A percentile compares a stretch with the other conserved stretches of the same genome.
Conservation (phyloP, 2,113 vertebrate species). For the Clarias gariepinus region DNA sequence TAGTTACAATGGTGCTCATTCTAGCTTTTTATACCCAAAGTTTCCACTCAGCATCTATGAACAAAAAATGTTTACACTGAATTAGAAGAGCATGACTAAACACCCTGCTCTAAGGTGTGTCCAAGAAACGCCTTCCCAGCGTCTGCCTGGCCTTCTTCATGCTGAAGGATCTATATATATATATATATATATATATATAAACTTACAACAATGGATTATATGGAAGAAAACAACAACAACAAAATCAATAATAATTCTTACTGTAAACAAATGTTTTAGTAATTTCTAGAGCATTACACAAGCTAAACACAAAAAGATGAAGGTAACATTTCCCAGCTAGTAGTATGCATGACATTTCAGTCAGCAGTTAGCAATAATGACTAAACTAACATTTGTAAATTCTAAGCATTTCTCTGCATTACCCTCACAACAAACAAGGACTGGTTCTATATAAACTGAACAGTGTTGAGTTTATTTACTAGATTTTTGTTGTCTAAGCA, state of each 20-base stretch:
- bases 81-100: conserved; percentile 31
- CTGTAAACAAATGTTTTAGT: background rate
- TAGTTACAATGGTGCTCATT: conserved; percentile 9
- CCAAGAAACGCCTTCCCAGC: background rate
- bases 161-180: conserved; percentile 16
- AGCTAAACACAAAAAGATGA: background rate
- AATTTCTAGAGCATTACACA: background rate
- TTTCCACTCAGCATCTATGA: conserved; percentile 18
- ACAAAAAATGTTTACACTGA: conserved; percentile 31
- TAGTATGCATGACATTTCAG: background rate
- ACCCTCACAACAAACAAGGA: background rate
- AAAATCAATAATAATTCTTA: background rate
- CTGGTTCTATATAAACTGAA: background rate
- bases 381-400: conserved; percentile 26
- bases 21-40: background rate
- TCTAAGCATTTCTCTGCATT: conserved; percentile 3
- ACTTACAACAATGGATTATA: background rate
- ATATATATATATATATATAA: too few relatives aligned
- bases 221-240: background rate
- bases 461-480: background rate
- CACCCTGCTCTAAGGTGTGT: conserved; percentile 15
- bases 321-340: background rate
- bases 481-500: background rate
- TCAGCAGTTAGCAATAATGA: conserved; percentile 20
- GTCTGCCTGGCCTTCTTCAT: background rate